Evolutionary conservation across 2,888 invertebrate genomes (phyloP).

Genomic region (Agriopis aurantiaria): DNA sequence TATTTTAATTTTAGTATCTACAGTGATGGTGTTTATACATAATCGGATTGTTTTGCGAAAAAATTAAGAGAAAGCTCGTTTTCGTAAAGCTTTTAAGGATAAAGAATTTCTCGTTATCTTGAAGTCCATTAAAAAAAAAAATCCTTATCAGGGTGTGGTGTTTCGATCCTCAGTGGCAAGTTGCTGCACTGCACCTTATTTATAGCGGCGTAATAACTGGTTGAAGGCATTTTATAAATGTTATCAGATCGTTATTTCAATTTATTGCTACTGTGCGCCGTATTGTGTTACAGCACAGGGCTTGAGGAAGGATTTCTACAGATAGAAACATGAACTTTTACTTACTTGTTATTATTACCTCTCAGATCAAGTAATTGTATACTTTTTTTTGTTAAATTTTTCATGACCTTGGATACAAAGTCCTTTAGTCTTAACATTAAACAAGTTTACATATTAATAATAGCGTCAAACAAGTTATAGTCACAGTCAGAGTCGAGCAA

Average conservation of each 20-base stretch:
- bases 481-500: no score
- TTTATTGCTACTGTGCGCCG: constrained; percentile 53
- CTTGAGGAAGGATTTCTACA: constrained; percentile 7
- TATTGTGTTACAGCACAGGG: constrained; percentile 40
- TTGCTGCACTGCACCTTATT: constrained; percentile 51
- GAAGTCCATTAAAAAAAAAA: constrained; percentile 17
- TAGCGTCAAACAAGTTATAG: no score
- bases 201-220: constrained; percentile 58
- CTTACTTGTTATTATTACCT: not conserved
- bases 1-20: no score
- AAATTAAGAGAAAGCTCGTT: not conserved
- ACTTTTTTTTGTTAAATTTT: no score
- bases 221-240: constrained; percentile 48
- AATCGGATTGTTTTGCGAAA: not conserved
- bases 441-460: no score
- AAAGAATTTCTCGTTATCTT: not conserved
- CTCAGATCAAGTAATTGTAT: no score
- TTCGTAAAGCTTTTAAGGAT: not conserved
- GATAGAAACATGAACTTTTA: not conserved
- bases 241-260: constrained; percentile 58
- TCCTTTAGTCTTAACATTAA: no score
- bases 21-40: not conserved
- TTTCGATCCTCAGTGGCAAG: constrained; percentile 48
- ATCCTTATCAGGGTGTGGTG: constrained; percentile 39
- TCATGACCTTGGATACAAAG: no score